Evolutionary conservation across 2,888 invertebrate genomes (phyloP), one percentile per base, ranked within the genome.

Genomic region (Phaedon cochleariae): DNA sequence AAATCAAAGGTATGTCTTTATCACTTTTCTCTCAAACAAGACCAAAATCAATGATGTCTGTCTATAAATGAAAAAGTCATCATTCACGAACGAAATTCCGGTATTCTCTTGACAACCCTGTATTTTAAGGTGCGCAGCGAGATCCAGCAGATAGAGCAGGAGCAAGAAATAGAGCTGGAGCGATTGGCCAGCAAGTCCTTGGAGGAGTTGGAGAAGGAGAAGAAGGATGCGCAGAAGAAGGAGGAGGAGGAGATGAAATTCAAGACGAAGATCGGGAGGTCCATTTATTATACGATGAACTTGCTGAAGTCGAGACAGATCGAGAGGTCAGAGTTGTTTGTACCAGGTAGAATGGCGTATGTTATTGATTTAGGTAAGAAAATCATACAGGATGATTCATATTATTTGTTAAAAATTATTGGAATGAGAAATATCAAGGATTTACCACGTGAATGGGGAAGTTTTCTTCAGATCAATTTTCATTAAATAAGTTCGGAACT

Each of bases 291-390:
- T 71, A 87, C 90, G 61, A 83, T 90, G n/a, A 82, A 88, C 80
- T 86, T 87, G 0, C 87, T 90, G 81, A 90, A 92, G 72, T 91
- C 90, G 0, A 90, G 92, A 67, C 90, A 90, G 68, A 87, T 94
- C 34, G 88, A 90, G 45, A 88, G 94, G 61, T 96, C 96, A 81
- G 98, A 98, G 77, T 83, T 97, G 64, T 99, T 98, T 85, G 90
- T 93, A 0, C 94, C 97, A 0, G 96, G 97, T 0, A 89, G 99
- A 46, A 99, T 98, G 98, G 99, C 99, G 0, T 99, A 99, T 81
- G 93, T 98, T 0, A 96, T 98, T 37, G 98, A 99, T 76, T 84
- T 99, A 74, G 82, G 80, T 80, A 70, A 41, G 31, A 51, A 31
- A 9, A 49, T 26, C 22, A 57, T 59, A n/a, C 9, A 26, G 7